phyloP scores from a whole-genome alignment of 2,888 invertebrate species.

The Drosophila fungiperda region DNA sequence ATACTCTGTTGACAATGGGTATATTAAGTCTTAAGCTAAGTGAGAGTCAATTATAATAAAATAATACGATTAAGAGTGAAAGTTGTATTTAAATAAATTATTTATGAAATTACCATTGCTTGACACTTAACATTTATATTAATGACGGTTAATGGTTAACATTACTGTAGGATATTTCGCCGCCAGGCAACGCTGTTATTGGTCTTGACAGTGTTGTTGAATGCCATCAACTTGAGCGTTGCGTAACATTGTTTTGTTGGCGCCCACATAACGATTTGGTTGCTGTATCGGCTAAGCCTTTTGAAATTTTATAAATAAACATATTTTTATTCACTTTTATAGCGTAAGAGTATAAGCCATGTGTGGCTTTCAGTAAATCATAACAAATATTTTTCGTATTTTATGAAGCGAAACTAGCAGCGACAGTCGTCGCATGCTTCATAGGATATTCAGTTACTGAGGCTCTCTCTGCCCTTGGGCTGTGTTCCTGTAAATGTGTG shows the following conservation, averaged over 20 bases:
- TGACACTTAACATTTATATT: background rate
- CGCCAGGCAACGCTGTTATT: background rate
- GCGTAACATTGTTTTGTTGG: background rate
- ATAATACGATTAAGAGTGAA: background rate
- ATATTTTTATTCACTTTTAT: no score
- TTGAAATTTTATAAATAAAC: slow-evolving; percentile 13
- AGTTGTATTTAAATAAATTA: background rate
- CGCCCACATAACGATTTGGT: slow-evolving; percentile 20
- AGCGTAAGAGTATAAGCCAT: background rate
- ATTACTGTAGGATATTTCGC: background rate
- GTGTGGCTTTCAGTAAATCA: slow-evolving; percentile 13
- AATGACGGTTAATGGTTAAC: background rate
- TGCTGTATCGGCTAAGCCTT: slow-evolving; percentile 32
- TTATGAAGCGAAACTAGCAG: slow-evolving; percentile 25
- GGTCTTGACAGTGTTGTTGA: slow-evolving; percentile 19
- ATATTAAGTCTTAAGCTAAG: background rate
- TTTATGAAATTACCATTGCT: background rate
- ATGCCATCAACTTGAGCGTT: background rate
- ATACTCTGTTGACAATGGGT: background rate
- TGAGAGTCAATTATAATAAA: background rate
- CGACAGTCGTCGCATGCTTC: slow-evolving; percentile 27
- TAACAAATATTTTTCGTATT: slow-evolving; percentile 8
- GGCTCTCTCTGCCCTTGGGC: slow-evolving; percentile 2
- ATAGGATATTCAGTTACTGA: slow-evolving; percentile 44
- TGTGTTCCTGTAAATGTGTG: slow-evolving; percentile 34